Conservation (phyloP, 2,797 vertebrate species). For the Lacerta viridis region DNA sequence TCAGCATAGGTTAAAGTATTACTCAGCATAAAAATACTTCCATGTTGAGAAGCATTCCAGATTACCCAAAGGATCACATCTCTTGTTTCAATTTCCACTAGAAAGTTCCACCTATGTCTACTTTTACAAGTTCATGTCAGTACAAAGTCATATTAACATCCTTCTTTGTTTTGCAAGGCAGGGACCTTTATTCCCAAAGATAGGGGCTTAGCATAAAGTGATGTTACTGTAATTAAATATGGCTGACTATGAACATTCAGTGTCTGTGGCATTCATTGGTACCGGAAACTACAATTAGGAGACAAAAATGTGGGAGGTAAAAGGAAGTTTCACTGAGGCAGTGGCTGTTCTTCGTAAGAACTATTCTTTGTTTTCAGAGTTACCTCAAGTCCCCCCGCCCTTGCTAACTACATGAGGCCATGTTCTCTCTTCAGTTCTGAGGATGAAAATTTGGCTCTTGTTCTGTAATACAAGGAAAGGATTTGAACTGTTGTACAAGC, state of each 20-base stretch:
- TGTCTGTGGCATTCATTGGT: background rate
- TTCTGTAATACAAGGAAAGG: background rate
- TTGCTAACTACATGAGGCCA: constrained; percentile 5
- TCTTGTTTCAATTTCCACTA: background rate
- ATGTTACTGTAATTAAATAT: background rate
- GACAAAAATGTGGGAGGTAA: constrained; percentile 4
- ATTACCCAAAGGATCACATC: background rate
- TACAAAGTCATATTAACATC: background rate
- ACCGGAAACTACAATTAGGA: constrained; percentile 19
- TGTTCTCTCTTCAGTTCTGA: constrained; percentile 29
- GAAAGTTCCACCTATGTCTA: background rate
- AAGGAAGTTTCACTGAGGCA: background rate
- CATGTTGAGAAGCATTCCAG: background rate
- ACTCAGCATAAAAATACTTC: background rate
- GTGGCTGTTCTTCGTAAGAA: background rate
- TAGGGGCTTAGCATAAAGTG: background rate
- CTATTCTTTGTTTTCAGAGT: constrained; percentile 11
- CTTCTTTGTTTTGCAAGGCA: background rate
- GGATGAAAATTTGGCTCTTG: constrained; percentile 21
- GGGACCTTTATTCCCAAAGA: background rate
- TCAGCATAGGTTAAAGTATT: background rate
- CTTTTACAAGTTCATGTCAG: background rate
- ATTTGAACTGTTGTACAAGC: background rate
- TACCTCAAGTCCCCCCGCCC: background rate
- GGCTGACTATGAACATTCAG: background rate